These are phyloP conservation scores for Dicroscelio sp. DNA, from an alignment of 2,888 invertebrate genomes.

Conservation along the genomic window DNA sequence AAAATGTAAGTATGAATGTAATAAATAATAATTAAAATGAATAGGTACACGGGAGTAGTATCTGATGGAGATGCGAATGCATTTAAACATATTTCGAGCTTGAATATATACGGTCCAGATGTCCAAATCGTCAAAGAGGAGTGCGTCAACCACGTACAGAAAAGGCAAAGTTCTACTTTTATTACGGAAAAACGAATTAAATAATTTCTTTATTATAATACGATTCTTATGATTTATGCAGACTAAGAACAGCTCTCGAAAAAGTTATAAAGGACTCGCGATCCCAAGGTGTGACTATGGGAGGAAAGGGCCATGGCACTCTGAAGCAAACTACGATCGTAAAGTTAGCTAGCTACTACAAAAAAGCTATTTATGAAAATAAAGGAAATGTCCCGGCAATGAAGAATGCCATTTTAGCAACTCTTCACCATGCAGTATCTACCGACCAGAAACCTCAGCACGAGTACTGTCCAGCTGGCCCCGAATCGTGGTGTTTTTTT, in stretches of 20 bases:
- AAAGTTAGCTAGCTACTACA: conserved; percentile 10
- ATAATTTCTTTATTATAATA: conserved; percentile 1
- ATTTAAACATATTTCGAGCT: neutral
- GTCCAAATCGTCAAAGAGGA: neutral
- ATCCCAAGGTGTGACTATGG: conserved; percentile 7
- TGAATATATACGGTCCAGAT: neutral
- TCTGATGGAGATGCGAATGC: conserved; percentile 7
- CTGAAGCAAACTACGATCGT: conserved; percentile 9
- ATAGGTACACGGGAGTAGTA: neutral
- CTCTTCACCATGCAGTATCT: conserved; percentile 9
- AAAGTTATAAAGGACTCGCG: conserved; percentile 6
- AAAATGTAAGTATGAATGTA: neutral
- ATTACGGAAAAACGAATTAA: neutral
- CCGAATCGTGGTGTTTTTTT: conserved; percentile 3
- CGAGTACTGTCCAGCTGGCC: conserved; percentile 8
- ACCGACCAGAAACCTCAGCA: conserved; percentile 6
- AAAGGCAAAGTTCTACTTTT: neutral
- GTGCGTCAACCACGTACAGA: neutral
- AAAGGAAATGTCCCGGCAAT: conserved; percentile 6
- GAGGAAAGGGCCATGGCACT: neutral
- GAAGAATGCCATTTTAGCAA: conserved; percentile 11
- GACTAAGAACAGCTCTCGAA: conserved; percentile 7
- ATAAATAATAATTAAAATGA: conserved; percentile 5
- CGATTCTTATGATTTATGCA: neutral
- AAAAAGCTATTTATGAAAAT: conserved; percentile 1